phyloP scores from a whole-genome alignment of 2,797 vertebrate genomes.

The Acomys russatus region DNA sequence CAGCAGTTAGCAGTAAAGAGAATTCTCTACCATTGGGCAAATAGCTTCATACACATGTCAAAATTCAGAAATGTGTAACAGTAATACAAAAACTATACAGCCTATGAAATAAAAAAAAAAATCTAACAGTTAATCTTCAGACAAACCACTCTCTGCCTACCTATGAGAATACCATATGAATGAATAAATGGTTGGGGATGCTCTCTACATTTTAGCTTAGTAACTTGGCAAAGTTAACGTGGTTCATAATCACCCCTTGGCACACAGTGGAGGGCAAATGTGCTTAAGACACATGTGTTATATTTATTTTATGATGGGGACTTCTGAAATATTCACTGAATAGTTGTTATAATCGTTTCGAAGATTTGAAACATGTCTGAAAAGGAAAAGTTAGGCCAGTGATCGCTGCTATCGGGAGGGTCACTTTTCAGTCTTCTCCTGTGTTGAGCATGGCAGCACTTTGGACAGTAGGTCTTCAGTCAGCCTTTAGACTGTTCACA shows the following conservation, averaged over 20 bases:
- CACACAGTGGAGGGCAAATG: background rate
- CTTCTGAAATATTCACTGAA: constrained; percentile 51
- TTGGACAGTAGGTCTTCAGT: background rate
- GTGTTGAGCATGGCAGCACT: background rate
- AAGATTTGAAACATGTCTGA: background rate
- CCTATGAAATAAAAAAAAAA: background rate
- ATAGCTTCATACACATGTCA: background rate
- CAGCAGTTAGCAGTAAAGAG: background rate
- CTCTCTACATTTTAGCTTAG: background rate
- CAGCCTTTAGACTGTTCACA: background rate
- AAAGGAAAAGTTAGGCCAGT: background rate
- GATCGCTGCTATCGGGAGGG: background rate
- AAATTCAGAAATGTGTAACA: background rate
- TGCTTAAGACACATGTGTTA: background rate
- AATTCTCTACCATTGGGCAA: background rate
- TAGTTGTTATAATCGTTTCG: background rate
- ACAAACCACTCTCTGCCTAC: background rate
- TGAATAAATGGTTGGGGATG: background rate
- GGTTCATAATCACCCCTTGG: background rate
- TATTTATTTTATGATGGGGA: background rate
- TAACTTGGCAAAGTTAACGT: background rate
- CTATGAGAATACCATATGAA: background rate
- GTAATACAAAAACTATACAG: background rate
- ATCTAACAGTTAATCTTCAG: background rate
- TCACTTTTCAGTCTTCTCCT: background rate